Conservation (phyloP, 1,140 invertebrate genomes). For the Drosophila erecta region DNA sequence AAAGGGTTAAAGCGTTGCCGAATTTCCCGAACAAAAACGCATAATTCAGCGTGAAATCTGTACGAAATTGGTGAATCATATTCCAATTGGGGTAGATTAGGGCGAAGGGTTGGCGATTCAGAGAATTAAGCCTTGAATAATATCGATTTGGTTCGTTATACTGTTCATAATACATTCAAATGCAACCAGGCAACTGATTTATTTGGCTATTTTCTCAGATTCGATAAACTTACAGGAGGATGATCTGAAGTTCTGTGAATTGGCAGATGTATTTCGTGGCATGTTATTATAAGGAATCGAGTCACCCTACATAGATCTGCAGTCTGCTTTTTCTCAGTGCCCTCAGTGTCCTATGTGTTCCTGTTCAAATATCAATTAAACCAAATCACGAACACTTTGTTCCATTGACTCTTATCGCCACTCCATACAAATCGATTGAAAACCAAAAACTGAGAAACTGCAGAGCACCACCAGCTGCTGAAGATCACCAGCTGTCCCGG, state of each 20-base stretch:
- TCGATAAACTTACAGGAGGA: background rate
- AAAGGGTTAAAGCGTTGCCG: slow-evolving; percentile 25
- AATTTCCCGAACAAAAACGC: slow-evolving; percentile 1
- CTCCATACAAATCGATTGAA: slow-evolving; percentile 38
- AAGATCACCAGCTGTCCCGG: slow-evolving; percentile 34
- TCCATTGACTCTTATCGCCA: slow-evolving; percentile 1
- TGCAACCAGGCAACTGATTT: background rate
- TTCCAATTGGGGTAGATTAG: slow-evolving; percentile 19
- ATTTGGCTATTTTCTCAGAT: background rate
- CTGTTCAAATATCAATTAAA: slow-evolving; percentile 32
- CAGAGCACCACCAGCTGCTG: slow-evolving; percentile 19
- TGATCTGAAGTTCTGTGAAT: background rate
- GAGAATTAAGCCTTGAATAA: background rate
- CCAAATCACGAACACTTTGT: slow-evolving; percentile 14
- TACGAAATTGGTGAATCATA: slow-evolving; percentile 18
- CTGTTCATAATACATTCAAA: background rate
- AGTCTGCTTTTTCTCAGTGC: background rate
- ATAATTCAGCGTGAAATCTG: slow-evolving; percentile 33
- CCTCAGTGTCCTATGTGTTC: background rate
- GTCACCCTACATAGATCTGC: background rate
- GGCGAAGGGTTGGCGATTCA: background rate
- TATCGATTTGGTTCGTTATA: background rate
- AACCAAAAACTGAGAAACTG: slow-evolving; percentile 18
- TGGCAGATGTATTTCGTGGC: background rate
- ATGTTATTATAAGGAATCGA: background rate